phyloP scores from a whole-genome alignment of 2,113 vertebrate species.

The Phainopepla nitens region DNA sequence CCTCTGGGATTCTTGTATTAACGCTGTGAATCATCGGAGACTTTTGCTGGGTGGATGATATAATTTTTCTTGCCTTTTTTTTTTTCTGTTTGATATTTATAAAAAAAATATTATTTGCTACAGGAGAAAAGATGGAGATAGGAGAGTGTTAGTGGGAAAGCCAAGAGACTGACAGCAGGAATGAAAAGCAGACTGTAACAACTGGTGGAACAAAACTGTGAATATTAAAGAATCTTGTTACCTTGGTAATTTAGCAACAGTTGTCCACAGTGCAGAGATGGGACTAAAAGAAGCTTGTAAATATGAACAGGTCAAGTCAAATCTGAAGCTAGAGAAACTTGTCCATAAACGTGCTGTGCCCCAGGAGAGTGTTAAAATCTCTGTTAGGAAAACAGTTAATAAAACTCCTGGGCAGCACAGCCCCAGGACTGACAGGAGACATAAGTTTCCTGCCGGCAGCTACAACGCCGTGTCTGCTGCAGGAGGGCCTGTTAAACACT shows the following conservation, averaged over 20 bases:
- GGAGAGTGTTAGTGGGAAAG: not conserved
- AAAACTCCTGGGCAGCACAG: not conserved
- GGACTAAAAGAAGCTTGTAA: not conserved
- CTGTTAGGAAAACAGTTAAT: not conserved
- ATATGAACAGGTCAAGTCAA: not conserved
- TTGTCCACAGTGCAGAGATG: not conserved
- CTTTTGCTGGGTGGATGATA: not conserved
- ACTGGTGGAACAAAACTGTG: not conserved
- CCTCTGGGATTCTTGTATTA: not conserved
- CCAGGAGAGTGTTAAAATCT: not conserved
- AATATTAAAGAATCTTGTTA: constrained; percentile 7
- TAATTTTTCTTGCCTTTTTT: not conserved
- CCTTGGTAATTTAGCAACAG: not conserved
- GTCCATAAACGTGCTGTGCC: not conserved
- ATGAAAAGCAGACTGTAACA: not conserved
- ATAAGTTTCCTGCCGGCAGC: not conserved
- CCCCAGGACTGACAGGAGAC: not conserved
- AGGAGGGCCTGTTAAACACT: not conserved
- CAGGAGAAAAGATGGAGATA: not conserved
- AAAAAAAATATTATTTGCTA: not conserved
- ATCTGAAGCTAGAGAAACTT: not conserved
- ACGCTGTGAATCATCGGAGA: not conserved
- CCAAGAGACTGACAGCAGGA: not conserved
- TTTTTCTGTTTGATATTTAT: not conserved
- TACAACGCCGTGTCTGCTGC: not conserved